Percentiles rank a stretch among this genome's conserved stretches.
phyloP scores from a whole-genome alignment of 2,797 vertebrate genomes.

The Leuciscus waleckii region DNA sequence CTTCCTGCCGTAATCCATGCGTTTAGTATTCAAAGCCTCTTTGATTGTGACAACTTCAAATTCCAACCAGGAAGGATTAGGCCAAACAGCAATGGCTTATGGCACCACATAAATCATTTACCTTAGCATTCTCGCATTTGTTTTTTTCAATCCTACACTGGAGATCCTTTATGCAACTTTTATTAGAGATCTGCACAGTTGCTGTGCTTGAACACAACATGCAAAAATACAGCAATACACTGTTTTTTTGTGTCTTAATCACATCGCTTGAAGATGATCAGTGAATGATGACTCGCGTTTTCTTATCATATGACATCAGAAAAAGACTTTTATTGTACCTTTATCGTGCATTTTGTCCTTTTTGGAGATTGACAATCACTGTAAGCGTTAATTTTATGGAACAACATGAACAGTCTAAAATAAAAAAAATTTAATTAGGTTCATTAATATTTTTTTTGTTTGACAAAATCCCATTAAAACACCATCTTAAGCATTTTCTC shows the following conservation, averaged over 20 bases:
- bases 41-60: slow-evolving; percentile 58
- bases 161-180: slow-evolving; percentile 11
- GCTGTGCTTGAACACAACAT: not conserved
- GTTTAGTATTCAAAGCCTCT: slow-evolving; percentile 60
- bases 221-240: not conserved
- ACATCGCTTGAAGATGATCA: not conserved
- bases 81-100: slow-evolving; percentile 38
- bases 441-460: not conserved
- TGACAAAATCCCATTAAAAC: not conserved
- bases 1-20: slow-evolving; percentile 45
- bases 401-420: not conserved
- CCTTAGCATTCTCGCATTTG: slow-evolving; percentile 2
- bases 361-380: not conserved
- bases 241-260: not conserved
- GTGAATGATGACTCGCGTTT: not conserved
- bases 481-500: not conserved
- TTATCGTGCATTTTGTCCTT: not conserved
- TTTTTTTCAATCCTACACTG: slow-evolving; percentile 6
- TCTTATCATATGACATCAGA: not conserved
- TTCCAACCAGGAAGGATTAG: slow-evolving; percentile 53
- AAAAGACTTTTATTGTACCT: not conserved
- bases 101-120: slow-evolving; percentile 29
- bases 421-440: not conserved
- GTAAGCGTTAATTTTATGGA: not conserved
- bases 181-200: slow-evolving; percentile 8